Percentiles rank a stretch among this genome's conserved stretches.
Evolutionary conservation across 2,797 vertebrate species (phyloP).

Genomic region (Acanthornis magna): DNA sequence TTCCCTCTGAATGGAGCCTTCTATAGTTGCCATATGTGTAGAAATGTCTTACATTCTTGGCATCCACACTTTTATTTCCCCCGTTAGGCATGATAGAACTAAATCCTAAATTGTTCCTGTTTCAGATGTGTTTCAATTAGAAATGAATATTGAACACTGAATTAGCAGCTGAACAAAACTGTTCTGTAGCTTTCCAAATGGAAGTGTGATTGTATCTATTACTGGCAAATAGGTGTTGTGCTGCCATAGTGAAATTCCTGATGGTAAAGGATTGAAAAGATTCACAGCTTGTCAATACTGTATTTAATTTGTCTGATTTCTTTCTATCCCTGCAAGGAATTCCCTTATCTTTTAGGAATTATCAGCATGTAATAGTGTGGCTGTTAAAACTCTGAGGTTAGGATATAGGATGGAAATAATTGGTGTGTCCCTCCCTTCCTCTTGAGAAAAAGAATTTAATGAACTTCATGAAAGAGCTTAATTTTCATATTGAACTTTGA

Average conservation of each 20-base stretch:
- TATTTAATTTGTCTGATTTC: not conserved
- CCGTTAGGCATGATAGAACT: not conserved
- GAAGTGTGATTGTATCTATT: not conserved
- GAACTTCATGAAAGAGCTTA: not conserved
- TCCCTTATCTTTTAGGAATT: not conserved
- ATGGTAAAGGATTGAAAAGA: not conserved
- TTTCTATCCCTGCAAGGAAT: not conserved
- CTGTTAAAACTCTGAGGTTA: not conserved
- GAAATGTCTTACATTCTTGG: slow-evolving; percentile 69
- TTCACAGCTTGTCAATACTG: not conserved
- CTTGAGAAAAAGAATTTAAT: not conserved
- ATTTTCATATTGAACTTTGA: not conserved
- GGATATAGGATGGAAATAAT: not conserved
- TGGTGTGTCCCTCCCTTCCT: not conserved
- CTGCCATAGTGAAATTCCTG: not conserved
- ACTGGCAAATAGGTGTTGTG: not conserved
- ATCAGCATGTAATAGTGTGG: too few relatives aligned
- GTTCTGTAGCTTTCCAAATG: not conserved
- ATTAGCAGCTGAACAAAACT: not conserved
- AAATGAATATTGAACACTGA: not conserved
- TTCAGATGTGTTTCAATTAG: slow-evolving; percentile 24
- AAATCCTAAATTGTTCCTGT: slow-evolving; percentile 27
- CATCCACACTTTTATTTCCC: slow-evolving; percentile 20
- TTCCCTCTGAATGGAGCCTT: slow-evolving; percentile 63
- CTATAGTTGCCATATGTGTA: slow-evolving; percentile 59